Conservation (phyloP, 2,797 vertebrate genomes). For the Erithacus rubecula region DNA sequence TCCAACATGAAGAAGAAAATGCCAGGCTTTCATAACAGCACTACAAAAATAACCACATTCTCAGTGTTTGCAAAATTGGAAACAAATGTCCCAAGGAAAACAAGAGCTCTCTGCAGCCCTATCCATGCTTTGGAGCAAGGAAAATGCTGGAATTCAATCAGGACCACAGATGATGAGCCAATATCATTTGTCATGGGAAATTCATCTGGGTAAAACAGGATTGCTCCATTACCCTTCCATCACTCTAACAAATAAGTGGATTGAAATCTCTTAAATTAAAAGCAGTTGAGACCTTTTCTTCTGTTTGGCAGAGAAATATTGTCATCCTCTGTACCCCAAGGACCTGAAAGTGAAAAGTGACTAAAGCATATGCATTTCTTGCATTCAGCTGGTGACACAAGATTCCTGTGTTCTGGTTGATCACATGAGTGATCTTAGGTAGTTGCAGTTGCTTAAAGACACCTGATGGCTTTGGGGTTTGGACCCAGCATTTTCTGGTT, state of each 20-base stretch:
- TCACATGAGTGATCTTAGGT: not conserved
- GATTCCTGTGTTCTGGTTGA: not conserved
- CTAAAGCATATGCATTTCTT: not conserved
- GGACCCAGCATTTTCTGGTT: not conserved
- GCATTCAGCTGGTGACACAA: not conserved
- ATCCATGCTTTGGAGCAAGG: slow-evolving; percentile 75
- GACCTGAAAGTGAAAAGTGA: slow-evolving; percentile 51
- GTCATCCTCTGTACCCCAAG: slow-evolving; percentile 32
- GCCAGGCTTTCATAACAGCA: slow-evolving; percentile 85
- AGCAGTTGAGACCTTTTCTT: slow-evolving; percentile 59
- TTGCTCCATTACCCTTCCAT: slow-evolving; percentile 73
- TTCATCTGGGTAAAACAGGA: slow-evolving; percentile 82
- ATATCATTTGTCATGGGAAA: slow-evolving; percentile 90
- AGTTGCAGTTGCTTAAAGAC: not conserved
- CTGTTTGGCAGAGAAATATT: slow-evolving; percentile 48
- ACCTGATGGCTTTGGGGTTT: not conserved
- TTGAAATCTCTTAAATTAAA: slow-evolving; percentile 72
- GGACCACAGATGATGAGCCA: slow-evolving; percentile 83
- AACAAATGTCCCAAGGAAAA: slow-evolving; percentile 88
- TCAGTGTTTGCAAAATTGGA: slow-evolving; percentile 87
- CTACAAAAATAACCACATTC: slow-evolving; percentile 83
- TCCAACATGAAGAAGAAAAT: slow-evolving; percentile 89
- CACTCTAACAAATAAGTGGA: slow-evolving; percentile 71
- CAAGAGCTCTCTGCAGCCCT: slow-evolving; percentile 74
- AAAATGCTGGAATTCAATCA: slow-evolving; percentile 79